Conservation (phyloP, 2,797 vertebrate species). For the Harpagifer antarcticus region DNA sequence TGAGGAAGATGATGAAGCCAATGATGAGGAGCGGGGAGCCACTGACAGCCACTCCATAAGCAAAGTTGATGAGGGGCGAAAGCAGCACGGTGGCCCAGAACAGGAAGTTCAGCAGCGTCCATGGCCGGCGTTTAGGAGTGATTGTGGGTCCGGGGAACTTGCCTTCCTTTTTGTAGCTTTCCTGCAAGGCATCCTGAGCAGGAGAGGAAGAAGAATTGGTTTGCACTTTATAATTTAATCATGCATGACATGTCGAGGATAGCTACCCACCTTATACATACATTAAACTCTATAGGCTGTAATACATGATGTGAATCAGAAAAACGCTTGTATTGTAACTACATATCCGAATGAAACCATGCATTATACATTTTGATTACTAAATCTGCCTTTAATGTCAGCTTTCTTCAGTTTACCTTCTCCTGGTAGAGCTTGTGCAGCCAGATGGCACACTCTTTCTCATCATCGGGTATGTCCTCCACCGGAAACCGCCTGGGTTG, state of each 20-base stretch:
- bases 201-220: neutral
- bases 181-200: constrained; percentile 94
- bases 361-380: neutral
- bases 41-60: constrained; percentile 92
- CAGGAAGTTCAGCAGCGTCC: constrained; percentile 96
- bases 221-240: neutral
- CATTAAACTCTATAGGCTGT: neutral
- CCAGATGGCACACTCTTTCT: constrained; percentile 94
- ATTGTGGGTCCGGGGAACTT: constrained; percentile 91
- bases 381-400: neutral
- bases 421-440: constrained; percentile 98
- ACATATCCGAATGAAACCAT: no score
- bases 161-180: constrained; percentile 91
- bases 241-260: neutral
- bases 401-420: constrained; percentile 85
- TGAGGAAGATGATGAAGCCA: constrained; percentile 93
- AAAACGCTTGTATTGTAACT: neutral
- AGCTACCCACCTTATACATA: neutral
- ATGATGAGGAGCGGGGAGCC: constrained; percentile 97
- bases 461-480: constrained; percentile 94
- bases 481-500: constrained; percentile 91
- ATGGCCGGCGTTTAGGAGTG: constrained; percentile 88
- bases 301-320: neutral
- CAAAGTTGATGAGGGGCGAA: constrained; percentile 96
- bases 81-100: constrained; percentile 97